Base-by-base conservation (phyloP, 2,888 invertebrate genomes). In the Latrodectus elegans region DNA sequence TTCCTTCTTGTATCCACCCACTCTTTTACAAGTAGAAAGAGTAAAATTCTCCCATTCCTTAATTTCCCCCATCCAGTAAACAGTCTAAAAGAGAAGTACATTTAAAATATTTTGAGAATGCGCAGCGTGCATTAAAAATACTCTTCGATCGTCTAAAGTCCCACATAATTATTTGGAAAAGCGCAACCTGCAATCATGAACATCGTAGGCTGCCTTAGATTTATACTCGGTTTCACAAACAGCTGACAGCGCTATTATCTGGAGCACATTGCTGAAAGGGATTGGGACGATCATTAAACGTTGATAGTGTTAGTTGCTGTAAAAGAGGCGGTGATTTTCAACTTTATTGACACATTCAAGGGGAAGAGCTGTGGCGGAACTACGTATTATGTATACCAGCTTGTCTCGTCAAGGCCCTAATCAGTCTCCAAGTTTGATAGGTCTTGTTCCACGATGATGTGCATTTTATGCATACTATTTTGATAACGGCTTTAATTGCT, bases 181-280 rank as follows among this genome's bases (percentile, higher is more conserved):
- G 82, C 82, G 71, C 26, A 82, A 68, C 26, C 82, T 68, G 49
- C 82, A 82, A 82, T 82, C 68, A 82, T 67, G 74, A 74, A 68
- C 74, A 73, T 73, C 80, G 73, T 73, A 53, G 67, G 68, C 74
- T 64, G 65, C 68, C 67, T 65, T 68, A 82, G 82, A 82, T 82
- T 82, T 82, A 82, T 82, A 68, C 82, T 74, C 67, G 64, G 68
- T 65, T 75, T 82, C 82, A 82, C 82, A 60, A 82, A 82, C 82
- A 82, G 82, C 82, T 82, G 82, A 82, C 82, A 82, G 68, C 74
- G 82, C 82, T 75, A 82, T 82, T 82, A 82, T 82, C 82, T 82
- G 52, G 74, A 82, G 82, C 38, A 55, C 82, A 67, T 68, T 74
- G 67, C 52, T 55, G 73, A 79, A 73, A 82, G 55, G 67, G 82